Evolutionary conservation across 2,113 vertebrate genomes (phyloP).

Genomic region (Prunella fulvescens): DNA sequence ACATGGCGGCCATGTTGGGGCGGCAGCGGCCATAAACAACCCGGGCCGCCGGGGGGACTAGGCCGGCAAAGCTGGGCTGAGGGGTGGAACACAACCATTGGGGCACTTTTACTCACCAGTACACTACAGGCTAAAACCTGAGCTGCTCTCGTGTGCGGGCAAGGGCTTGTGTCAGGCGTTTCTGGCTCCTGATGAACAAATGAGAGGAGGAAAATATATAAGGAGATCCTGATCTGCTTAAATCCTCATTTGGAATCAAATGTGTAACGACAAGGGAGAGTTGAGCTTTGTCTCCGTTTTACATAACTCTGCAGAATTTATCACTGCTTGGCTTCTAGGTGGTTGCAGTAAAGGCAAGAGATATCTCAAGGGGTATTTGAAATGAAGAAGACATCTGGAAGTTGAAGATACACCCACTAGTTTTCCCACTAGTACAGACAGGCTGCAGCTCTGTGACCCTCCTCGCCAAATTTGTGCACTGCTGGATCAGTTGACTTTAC

Average conservation of each 20-base stretch:
- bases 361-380: not conserved
- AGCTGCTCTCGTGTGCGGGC: rapidly evolving
- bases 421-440: not conserved
- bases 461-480: not conserved
- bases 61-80: rapidly evolving
- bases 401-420: not conserved
- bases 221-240: not conserved
- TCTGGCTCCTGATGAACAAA: not conserved
- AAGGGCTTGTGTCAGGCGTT: not conserved
- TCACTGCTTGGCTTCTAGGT: not conserved
- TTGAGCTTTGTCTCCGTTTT: not conserved
- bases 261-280: not conserved
- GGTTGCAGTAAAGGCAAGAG: not conserved
- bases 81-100: rapidly evolving
- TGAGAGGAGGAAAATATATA: rapidly evolving
- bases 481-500: not conserved
- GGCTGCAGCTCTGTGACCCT: not conserved
- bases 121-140: rapidly evolving
- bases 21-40: rapidly evolving
- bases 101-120: rapidly evolving
- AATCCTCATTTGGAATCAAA: not conserved
- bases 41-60: rapidly evolving
- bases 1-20: not conserved
- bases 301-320: not conserved
- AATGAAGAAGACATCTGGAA: not conserved